A percentile compares a stretch with the other conserved stretches of the same genome.
phyloP scores from a whole-genome alignment of 2,888 invertebrate species.

The Ditylenchus weischeri region DNA sequence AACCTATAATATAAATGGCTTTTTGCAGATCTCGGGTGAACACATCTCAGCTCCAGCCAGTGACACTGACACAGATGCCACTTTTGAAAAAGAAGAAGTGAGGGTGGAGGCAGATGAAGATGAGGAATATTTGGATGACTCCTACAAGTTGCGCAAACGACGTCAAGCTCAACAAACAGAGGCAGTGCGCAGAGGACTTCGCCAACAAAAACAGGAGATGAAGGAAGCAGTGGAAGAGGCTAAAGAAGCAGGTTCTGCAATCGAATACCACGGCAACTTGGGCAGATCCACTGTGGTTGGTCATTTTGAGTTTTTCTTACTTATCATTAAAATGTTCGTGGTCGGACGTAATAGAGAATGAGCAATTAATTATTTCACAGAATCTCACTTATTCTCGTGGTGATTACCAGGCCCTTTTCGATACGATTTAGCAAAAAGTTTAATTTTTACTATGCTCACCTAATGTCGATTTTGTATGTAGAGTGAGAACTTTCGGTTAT shows the following conservation, averaged over 20 bases:
- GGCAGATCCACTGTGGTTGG: constrained; percentile 44
- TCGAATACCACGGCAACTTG: constrained; percentile 52
- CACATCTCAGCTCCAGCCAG: constrained; percentile 47
- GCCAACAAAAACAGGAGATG: constrained; percentile 43
- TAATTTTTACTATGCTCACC: too few relatives aligned
- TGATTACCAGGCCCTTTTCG: too few relatives aligned
- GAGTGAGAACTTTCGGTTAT: too few relatives aligned
- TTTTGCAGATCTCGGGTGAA: constrained; percentile 47
- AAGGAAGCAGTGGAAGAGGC: constrained; percentile 50
- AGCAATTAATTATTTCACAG: too few relatives aligned
- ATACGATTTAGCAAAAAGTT: too few relatives aligned
- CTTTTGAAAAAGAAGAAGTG: constrained; percentile 19
- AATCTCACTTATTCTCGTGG: too few relatives aligned
- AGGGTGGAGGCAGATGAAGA: constrained; percentile 17
- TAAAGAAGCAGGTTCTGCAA: constrained; percentile 48
- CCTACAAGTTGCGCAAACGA: constrained; percentile 2
- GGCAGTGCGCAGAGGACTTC: constrained; percentile 28
- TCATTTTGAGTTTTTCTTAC: constrained; percentile 10
- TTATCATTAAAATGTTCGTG: too few relatives aligned
- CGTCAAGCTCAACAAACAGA: constrained; percentile 3
- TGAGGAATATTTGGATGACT: constrained; percentile 21
- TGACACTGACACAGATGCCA: constrained; percentile 26
- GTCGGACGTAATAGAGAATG: too few relatives aligned
- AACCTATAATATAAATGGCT: not conserved
- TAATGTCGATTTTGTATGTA: too few relatives aligned